Conservation (phyloP, 2,888 invertebrate genomes). For the Leucophora obtusa region DNA sequence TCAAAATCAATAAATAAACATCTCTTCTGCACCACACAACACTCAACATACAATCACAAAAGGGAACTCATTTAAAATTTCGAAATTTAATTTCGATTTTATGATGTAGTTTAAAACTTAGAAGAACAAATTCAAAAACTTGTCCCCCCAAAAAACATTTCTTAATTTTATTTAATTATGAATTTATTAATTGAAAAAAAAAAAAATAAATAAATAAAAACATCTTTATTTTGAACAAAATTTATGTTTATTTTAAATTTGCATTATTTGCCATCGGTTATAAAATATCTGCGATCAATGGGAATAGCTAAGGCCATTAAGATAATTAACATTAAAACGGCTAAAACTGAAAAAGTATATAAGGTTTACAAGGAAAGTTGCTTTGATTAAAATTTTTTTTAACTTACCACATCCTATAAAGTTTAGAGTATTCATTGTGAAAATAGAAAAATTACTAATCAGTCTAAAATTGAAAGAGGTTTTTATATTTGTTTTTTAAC, state of each 20-base stretch:
- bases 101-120: conserved; percentile 42
- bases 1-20: conserved; percentile 83
- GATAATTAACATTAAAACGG: neutral
- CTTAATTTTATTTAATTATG: conserved; percentile 45
- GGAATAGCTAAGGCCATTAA: neutral
- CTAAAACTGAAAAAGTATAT: neutral
- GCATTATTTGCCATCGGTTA: conserved; percentile 20
- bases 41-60: conserved; percentile 25
- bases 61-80: conserved; percentile 21
- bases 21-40: neutral
- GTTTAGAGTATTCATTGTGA: conserved; percentile 12
- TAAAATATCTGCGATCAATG: conserved; percentile 14
- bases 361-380: too few relatives aligned
- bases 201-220: conserved; percentile 37
- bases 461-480: neutral
- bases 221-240: conserved; percentile 43
- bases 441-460: neutral
- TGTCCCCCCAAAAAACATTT: conserved; percentile 18
- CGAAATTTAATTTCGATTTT: conserved; percentile 48
- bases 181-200: conserved; percentile 43
- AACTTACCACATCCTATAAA: conserved; percentile 16
- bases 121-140: conserved; percentile 32
- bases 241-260: neutral
- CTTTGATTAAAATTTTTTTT: neutral
- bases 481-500: neutral